These are phyloP conservation scores for Jordanella pulchra DNA, from an alignment of 2,797 vertebrate genomes.

Conservation along the genomic window DNA sequence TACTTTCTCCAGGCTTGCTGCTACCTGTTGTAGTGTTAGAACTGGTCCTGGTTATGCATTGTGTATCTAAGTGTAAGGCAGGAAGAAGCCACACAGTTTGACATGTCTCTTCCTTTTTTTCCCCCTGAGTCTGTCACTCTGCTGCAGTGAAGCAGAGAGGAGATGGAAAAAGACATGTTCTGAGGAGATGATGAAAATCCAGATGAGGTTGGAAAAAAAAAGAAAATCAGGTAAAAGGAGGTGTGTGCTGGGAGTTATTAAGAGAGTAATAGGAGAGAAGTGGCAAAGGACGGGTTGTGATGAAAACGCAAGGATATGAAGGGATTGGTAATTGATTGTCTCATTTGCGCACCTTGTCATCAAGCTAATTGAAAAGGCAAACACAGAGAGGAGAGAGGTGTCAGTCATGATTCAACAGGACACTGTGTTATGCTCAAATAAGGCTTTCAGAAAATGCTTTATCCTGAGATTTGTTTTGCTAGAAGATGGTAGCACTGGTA, in stretches of 20 bases:
- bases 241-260: constrained; percentile 9
- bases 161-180: constrained; percentile 15
- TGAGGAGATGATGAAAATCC: constrained; percentile 32
- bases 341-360: constrained; percentile 67
- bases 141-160: constrained; percentile 47
- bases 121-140: constrained; percentile 14
- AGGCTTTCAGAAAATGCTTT: constrained; percentile 33
- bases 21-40: constrained; percentile 12
- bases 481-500: background rate
- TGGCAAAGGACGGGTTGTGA: constrained; percentile 10
- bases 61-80: constrained; percentile 24
- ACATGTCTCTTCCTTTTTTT: constrained; percentile 19
- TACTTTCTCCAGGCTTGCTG: constrained; percentile 22
- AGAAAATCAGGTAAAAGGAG: constrained; percentile 12
- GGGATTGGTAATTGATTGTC: constrained; percentile 68
- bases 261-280: constrained; percentile 29
- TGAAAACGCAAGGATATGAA: constrained; percentile 41
- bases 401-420: constrained; percentile 63
- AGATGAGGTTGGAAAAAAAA: constrained; percentile 28
- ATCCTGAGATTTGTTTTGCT: constrained; percentile 3
- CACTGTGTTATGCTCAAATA: constrained; percentile 39
- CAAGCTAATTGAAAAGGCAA: constrained; percentile 69
- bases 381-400: constrained; percentile 60
- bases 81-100: constrained; percentile 26
- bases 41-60: constrained; percentile 11